phyloP scores from a whole-genome alignment of 92 coral and sea anemone genomes.

The Epizoanthus rinbou region DNA sequence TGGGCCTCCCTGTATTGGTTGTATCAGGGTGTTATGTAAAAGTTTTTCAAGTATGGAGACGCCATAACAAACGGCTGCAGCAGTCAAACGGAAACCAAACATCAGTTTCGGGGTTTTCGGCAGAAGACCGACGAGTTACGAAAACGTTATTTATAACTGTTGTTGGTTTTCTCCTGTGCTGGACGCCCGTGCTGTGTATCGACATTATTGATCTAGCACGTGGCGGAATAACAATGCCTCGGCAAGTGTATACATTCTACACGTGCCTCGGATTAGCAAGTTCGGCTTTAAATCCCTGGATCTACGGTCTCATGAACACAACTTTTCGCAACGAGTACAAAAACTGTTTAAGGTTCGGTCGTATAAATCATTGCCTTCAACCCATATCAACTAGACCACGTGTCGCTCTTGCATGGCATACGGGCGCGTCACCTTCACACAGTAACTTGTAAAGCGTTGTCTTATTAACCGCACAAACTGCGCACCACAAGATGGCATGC shows the following conservation, averaged over 20 bases:
- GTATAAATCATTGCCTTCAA: neutral
- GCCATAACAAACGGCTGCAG: neutral
- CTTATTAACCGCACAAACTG: no score
- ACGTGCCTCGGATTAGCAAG: neutral
- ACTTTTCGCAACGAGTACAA: constrained; percentile 6
- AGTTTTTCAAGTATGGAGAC: constrained; percentile 1
- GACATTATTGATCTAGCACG: constrained; percentile 11
- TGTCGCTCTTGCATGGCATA: no score
- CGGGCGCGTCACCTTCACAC: no score
- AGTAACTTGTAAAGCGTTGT: no score
- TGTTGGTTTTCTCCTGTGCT: constrained; percentile 11
- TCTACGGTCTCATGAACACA: constrained; percentile 26
- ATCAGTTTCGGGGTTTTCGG: neutral
- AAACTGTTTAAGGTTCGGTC: neutral
- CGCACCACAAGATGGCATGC: no score
- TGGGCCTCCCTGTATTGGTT: neutral
- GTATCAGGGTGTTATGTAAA: constrained; percentile 12
- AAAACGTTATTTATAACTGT: constrained; percentile 6
- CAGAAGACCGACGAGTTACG: constrained; percentile 2
- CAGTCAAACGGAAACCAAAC: neutral
- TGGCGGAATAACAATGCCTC: constrained; percentile 18
- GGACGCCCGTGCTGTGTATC: constrained; percentile 15
- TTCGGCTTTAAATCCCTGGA: constrained; percentile 3
- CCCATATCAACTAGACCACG: neutral
- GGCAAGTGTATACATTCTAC: neutral